A percentile compares a stretch with the other conserved stretches of the same genome.
Evolutionary conservation across 2,113 vertebrate species (phyloP).

Genomic region (Atractosteus spatula): DNA sequence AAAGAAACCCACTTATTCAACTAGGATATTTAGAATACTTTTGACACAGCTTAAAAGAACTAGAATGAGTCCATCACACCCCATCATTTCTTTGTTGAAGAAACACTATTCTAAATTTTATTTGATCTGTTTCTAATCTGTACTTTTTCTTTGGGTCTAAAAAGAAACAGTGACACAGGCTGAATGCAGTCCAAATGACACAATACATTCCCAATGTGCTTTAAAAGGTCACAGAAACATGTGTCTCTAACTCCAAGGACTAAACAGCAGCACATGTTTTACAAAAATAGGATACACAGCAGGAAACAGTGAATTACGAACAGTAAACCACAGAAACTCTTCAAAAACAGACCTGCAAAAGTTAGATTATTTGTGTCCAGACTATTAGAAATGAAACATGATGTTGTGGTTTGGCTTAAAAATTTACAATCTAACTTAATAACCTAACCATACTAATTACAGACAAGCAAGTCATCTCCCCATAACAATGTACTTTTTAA

Average conservation of each 20-base stretch:
- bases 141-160: slow-evolving; percentile 16
- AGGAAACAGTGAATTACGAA: slow-evolving; percentile 21
- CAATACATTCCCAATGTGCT: slow-evolving; percentile 29
- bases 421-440: too few species aligned
- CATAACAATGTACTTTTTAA: too few species aligned
- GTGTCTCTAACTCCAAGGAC: background rate
- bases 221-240: background rate
- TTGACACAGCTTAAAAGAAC: slow-evolving; percentile 35
- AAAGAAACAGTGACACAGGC: slow-evolving; percentile 18
- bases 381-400: background rate
- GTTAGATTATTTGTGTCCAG: background rate
- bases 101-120: slow-evolving; percentile 21
- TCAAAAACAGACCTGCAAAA: background rate
- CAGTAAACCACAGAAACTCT: background rate
- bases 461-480: too few species aligned
- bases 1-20: too few species aligned
- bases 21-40: background rate
- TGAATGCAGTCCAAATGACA: slow-evolving; percentile 16
- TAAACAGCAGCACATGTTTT: slow-evolving; percentile 8
- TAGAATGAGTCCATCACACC: slow-evolving; percentile 19
- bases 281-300: slow-evolving; percentile 14
- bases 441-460: too few species aligned
- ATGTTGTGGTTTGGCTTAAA: too few species aligned
- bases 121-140: slow-evolving; percentile 26
- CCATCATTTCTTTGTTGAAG: slow-evolving; percentile 18